Percentiles rank a stretch among this genome's conserved stretches.
Conservation (phyloP, 2,113 vertebrate species). For the Anarhynchus alexandrinus region DNA sequence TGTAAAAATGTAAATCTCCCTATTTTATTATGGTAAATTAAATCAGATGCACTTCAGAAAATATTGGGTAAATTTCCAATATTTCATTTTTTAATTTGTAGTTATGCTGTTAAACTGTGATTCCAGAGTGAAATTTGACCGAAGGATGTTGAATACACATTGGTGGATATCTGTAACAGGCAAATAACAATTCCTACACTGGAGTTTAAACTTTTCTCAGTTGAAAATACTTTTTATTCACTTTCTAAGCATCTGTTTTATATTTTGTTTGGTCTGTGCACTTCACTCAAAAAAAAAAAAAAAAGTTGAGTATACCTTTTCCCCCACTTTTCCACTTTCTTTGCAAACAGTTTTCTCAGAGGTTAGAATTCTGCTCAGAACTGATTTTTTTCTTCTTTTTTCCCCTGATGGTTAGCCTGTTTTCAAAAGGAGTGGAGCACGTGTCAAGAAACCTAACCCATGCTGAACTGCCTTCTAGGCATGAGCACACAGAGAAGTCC, state of each 20-base stretch:
- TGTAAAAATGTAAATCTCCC: neutral
- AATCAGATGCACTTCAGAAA: neutral
- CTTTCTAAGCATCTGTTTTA: neutral
- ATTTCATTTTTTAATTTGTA: neutral
- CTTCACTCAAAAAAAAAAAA: neutral
- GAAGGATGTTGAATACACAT: neutral
- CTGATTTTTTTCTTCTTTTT: neutral
- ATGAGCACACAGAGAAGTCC: neutral
- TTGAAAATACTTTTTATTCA: neutral
- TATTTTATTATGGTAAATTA: neutral
- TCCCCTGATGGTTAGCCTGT: accelerated
- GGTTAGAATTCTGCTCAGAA: neutral
- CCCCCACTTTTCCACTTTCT: neutral
- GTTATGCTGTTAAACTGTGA: neutral
- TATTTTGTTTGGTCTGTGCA: neutral
- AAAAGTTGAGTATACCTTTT: neutral
- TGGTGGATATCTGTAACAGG: neutral
- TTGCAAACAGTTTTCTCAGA: neutral
- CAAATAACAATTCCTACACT: neutral
- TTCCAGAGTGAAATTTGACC: neutral
- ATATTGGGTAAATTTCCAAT: neutral
- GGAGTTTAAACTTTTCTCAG: neutral
- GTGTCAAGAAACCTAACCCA: neutral
- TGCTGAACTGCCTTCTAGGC: neutral
- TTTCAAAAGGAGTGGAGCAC: neutral